Evolutionary conservation across 2,888 invertebrate genomes (phyloP), one percentile per base, ranked within the genome.

Genomic region (Xestia sexstrigata): DNA sequence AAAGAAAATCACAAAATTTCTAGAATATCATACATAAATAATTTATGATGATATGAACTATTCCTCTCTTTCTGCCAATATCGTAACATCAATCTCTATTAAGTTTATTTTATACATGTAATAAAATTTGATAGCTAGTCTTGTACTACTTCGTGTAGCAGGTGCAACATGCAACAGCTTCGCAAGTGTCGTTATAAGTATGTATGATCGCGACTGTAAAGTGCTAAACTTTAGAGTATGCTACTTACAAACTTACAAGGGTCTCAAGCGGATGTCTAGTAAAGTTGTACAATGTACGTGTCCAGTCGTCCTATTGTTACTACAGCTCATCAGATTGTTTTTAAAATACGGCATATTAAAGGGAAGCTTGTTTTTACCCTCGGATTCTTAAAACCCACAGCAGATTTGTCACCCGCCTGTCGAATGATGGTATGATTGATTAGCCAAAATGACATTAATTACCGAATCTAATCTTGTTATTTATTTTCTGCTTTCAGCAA

Each of bases 101-200:
- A 76, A 11, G 4, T 0, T 23, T 0, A 42, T 1, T 26, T 9
- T 5, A 9, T 15, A n/a, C 17, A 15, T 63, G 17, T 62, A 20
- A 60, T 65, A 65, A 78, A n/a, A 60, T 63, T 30, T 79, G 0
- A 39, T 17, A 58, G 39, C n/a, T 9, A 3, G 60, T 35, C 35
- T 35, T 35, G 35, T 62, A 62, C 23, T 63, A 76, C 70, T 82
- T 77, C 8, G 15, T 17, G 70, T 17, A 42, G 9, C 77, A 82
- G 68, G 63, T 77, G 78, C 70, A 71, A 45, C 65, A n/a, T 30
- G 58, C 20, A 76, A 71, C 70, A 63, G 58, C 6, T 17, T 39
- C 20, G 5, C 45, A 70, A 82, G 62, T 67, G 69, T 81, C 78
- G 78, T 69, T 76, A n/a, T n/a, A 76, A 39, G 60, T 30, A 30